Percentiles rank a stretch among this genome's conserved stretches.
Conservation (phyloP, 2,797 vertebrate species). For the Eurystomus glaucurus region DNA sequence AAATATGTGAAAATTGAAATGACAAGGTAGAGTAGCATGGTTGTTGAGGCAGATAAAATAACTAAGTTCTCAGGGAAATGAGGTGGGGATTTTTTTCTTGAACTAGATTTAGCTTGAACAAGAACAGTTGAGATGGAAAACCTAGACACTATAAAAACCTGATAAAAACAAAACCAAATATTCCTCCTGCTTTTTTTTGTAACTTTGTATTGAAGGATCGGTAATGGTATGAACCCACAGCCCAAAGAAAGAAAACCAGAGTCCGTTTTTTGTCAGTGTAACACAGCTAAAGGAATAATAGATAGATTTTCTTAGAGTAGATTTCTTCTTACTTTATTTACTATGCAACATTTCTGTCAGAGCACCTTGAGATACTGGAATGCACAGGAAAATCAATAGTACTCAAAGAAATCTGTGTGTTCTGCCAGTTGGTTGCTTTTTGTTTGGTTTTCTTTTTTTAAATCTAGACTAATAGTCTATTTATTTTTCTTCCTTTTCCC, state of each 20-base stretch:
- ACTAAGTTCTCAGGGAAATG: constrained; percentile 73
- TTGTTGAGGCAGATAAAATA: constrained; percentile 78
- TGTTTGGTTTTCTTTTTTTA: not conserved
- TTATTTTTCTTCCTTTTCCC: constrained; percentile 24
- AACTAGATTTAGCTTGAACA: constrained; percentile 63
- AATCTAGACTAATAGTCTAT: not conserved
- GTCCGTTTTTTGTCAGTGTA: not conserved
- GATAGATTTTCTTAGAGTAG: not conserved
- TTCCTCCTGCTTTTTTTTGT: not conserved
- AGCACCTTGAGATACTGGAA: not conserved
- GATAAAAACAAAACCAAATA: not conserved
- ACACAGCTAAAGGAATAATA: not conserved
- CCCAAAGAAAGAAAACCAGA: not conserved
- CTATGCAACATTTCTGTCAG: not conserved
- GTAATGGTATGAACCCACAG: not conserved
- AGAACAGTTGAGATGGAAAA: constrained; percentile 58
- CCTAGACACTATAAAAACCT: constrained; percentile 5
- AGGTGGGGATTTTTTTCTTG: constrained; percentile 41
- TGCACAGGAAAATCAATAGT: not conserved
- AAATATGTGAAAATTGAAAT: constrained; percentile 84
- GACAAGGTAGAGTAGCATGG: constrained; percentile 78
- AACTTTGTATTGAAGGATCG: not conserved
- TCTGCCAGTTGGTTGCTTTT: not conserved
- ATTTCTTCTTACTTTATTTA: constrained; percentile 12
- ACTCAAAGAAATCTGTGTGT: not conserved